These are phyloP conservation scores for Oceanites oceanicus DNA, from an alignment of 2,113 vertebrate species.

Conservation along the genomic window DNA sequence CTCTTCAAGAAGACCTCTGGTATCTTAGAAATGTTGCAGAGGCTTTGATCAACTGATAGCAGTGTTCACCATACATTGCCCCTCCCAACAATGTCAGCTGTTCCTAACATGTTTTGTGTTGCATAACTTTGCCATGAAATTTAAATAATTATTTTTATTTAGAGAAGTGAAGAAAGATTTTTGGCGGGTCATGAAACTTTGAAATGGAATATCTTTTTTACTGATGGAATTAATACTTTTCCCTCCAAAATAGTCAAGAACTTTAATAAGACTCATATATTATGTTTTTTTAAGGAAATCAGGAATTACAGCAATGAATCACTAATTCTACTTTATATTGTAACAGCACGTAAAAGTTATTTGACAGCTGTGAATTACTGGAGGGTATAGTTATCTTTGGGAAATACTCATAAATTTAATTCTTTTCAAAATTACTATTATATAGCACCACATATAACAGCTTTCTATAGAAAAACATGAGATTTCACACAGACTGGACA, in stretches of 20 bases:
- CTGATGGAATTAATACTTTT: not conserved
- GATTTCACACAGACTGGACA: not conserved
- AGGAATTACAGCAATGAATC: not conserved
- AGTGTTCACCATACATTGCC: not conserved
- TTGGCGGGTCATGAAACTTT: not conserved
- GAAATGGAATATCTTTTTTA: not conserved
- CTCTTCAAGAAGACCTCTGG: not conserved
- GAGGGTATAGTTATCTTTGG: not conserved
- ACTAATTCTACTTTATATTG: not conserved
- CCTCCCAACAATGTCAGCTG: not conserved
- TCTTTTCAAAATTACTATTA: not conserved
- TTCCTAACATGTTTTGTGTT: not conserved
- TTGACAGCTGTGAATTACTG: not conserved
- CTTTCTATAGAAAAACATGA: not conserved
- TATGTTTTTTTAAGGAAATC: not conserved
- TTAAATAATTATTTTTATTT: not conserved
- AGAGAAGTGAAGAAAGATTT: not conserved
- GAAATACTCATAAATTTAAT: not conserved
- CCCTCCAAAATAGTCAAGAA: not conserved
- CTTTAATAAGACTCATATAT: not conserved
- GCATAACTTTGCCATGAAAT: not conserved
- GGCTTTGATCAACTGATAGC: conserved; percentile 11
- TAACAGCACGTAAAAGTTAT: not conserved
- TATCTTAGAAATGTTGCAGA: conserved; percentile 2
- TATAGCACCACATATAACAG: not conserved